These are phyloP conservation scores for Tichodroma muraria DNA, from an alignment of 2,113 vertebrate species.

Conservation along the genomic window DNA sequence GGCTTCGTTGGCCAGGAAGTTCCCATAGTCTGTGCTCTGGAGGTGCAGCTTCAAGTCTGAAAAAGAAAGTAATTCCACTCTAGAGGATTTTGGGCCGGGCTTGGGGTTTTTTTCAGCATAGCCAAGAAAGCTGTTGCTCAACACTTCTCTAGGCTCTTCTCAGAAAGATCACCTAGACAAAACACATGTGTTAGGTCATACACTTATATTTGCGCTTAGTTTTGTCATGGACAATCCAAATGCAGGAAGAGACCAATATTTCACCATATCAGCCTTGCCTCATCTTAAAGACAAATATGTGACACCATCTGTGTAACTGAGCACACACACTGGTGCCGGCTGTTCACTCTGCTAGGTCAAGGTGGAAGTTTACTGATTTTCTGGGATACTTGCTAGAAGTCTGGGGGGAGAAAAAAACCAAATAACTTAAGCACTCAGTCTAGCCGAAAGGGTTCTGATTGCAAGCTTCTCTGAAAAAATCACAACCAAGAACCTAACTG, in stretches of 20 bases:
- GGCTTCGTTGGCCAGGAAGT: slow-evolving; percentile 94
- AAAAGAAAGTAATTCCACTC: neutral
- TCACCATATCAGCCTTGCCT: neutral
- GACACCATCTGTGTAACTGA: neutral
- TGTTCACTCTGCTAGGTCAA: neutral
- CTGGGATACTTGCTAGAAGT: neutral
- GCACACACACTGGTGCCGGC: neutral
- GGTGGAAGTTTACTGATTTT: neutral
- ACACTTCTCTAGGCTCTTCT: neutral
- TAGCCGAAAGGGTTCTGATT: neutral
- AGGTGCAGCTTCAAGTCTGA: slow-evolving; percentile 95
- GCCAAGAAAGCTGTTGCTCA: neutral
- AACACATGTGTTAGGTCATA: neutral
- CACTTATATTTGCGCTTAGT: neutral
- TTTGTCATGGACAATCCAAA: neutral
- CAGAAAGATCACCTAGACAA: neutral
- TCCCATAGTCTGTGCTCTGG: slow-evolving; percentile 97
- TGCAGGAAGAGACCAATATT: neutral
- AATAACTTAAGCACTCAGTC: neutral
- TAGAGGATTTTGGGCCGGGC: neutral
- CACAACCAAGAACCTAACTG: neutral
- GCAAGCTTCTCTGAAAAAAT: neutral
- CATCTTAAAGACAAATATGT: neutral
- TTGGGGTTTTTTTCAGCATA: neutral
- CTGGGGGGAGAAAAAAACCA: neutral